These are phyloP conservation scores for Agapornis roseicollis DNA, from an alignment of 2,113 vertebrate species.

Conservation along the genomic window DNA sequence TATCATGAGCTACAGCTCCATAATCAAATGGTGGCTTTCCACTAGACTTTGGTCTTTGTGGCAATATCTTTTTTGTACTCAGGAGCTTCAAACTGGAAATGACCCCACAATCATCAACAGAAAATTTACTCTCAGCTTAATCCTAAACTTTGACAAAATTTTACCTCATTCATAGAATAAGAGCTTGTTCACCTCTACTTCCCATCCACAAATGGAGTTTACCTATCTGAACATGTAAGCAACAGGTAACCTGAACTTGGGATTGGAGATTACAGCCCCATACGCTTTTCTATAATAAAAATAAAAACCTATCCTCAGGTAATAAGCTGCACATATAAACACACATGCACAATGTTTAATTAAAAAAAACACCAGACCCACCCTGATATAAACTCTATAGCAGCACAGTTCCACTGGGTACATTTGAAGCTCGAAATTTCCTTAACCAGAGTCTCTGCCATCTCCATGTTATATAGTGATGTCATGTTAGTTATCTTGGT, in stretches of 20 bases:
- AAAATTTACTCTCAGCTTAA: not conserved
- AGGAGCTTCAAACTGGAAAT: not conserved
- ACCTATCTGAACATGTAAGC: not conserved
- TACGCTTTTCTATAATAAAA: not conserved
- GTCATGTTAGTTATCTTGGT: not conserved
- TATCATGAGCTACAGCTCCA: not conserved
- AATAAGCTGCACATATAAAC: not conserved
- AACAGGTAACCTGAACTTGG: not conserved
- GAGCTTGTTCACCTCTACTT: fast-evolving
- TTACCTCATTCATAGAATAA: not conserved
- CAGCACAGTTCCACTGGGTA: not conserved
- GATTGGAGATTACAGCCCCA: not conserved
- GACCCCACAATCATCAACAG: not conserved
- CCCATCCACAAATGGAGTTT: not conserved
- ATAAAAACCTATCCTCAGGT: not conserved
- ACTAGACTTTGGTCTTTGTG: too few species aligned
- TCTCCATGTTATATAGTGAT: not conserved
- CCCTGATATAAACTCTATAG: not conserved
- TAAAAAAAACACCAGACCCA: not conserved
- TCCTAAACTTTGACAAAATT: not conserved
- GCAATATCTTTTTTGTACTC: not conserved
- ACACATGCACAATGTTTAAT: not conserved
- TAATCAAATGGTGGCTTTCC: not conserved
- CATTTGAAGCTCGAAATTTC: not conserved
- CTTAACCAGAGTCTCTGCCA: not conserved